These are phyloP conservation scores for Gymnodraco acuticeps DNA, from an alignment of 2,797 vertebrate species.

Conservation along the genomic window DNA sequence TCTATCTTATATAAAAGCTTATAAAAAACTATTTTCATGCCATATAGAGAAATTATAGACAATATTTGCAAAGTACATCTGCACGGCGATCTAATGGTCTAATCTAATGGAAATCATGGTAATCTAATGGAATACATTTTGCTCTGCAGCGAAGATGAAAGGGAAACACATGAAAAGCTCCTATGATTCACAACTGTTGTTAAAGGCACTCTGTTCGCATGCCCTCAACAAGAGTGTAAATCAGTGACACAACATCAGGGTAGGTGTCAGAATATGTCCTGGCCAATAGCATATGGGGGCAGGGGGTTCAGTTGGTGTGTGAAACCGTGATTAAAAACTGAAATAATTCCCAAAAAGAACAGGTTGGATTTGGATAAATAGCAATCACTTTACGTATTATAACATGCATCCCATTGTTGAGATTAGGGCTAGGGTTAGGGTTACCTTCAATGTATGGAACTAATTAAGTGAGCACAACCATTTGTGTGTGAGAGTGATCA, in stretches of 20 bases:
- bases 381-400: neutral
- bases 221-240: constrained; percentile 47
- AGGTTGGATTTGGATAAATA: neutral
- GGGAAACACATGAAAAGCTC: constrained; percentile 61
- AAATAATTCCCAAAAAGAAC: neutral
- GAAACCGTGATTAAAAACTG: constrained; percentile 1
- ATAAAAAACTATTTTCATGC: constrained; percentile 34
- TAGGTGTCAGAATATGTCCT: constrained; percentile 37
- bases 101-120: constrained; percentile 65
- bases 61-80: constrained; percentile 31
- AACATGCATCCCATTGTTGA: neutral
- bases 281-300: neutral
- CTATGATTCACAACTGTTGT: constrained; percentile 57
- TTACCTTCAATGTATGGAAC: too few relatives aligned
- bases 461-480: neutral
- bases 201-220: constrained; percentile 64
- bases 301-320: neutral
- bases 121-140: constrained; percentile 74
- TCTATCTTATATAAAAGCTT: constrained; percentile 38
- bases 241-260: constrained; percentile 40
- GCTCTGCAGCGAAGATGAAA: constrained; percentile 70
- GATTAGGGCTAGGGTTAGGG: too few relatives aligned
- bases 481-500: neutral
- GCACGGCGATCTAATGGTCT: constrained; percentile 53
- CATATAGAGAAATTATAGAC: constrained; percentile 29